Conservation (phyloP, 2,888 invertebrate species). For the Erebia aethiops region DNA sequence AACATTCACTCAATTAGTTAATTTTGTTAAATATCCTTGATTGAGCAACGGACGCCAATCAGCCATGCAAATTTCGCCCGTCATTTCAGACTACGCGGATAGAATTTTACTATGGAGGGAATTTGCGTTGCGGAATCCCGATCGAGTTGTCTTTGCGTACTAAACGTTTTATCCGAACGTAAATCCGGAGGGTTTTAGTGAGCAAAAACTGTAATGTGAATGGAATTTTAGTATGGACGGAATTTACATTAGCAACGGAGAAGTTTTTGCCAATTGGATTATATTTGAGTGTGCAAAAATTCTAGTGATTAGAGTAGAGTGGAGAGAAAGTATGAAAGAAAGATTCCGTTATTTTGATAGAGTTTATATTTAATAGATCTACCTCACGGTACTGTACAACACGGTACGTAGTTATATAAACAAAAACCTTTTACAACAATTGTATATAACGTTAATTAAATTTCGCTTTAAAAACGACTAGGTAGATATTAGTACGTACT, state of each 20-base stretch:
- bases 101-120: slow-evolving; percentile 41
- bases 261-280: neutral
- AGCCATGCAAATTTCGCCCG: slow-evolving; percentile 76
- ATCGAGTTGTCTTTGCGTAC: slow-evolving; percentile 6
- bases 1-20: slow-evolving; percentile 81
- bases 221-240: neutral
- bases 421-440: no score
- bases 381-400: no score
- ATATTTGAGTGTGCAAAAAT: no score
- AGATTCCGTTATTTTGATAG: no score
- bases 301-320: no score
- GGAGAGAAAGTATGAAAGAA: no score
- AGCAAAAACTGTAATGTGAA: slow-evolving; percentile 1
- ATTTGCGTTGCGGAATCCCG: slow-evolving; percentile 12
- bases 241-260: neutral
- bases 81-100: slow-evolving; percentile 46
- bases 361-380: no score
- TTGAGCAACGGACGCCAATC: slow-evolving; percentile 82
- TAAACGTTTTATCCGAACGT: neutral
- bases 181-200: neutral
- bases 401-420: no score
- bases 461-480: no score
- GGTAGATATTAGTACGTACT: no score
- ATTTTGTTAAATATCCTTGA: slow-evolving; percentile 83
- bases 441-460: no score